A percentile compares a stretch with the other conserved stretches of the same genome.
Conservation (phyloP, 2,113 vertebrate genomes). For the Castor canadensis region DNA sequence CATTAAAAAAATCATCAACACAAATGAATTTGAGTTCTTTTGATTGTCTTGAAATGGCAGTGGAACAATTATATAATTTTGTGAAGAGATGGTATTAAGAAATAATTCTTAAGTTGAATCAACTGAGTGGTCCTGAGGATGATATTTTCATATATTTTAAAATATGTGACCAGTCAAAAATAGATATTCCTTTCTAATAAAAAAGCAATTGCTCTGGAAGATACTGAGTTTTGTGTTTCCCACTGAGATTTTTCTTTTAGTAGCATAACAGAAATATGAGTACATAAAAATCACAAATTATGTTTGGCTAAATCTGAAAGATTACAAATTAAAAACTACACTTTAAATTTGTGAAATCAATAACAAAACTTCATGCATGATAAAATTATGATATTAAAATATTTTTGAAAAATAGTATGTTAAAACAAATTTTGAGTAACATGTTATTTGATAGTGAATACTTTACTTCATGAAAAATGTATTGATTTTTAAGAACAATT, state of each 20-base stretch:
- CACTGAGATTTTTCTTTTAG: not conserved
- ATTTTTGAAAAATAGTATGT: not conserved
- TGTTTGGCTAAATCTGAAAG: not conserved
- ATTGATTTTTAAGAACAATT: not conserved
- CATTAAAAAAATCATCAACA: constrained; percentile 6
- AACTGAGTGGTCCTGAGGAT: not conserved
- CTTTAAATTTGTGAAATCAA: not conserved
- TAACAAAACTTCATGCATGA: constrained; percentile 28
- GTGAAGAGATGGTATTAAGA: not conserved
- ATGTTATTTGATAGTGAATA: not conserved
- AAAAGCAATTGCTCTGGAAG: not conserved
- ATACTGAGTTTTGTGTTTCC: not conserved
- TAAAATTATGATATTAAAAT: too few species aligned
- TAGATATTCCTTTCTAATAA: not conserved
- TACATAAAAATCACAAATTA: not conserved
- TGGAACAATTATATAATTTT: not conserved
- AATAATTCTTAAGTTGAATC: not conserved
- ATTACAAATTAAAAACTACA: not conserved
- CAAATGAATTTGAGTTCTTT: constrained; percentile 32
- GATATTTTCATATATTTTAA: not conserved
- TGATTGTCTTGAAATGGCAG: constrained; percentile 44
- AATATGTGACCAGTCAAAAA: not conserved
- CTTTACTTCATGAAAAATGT: not conserved
- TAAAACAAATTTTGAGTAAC: not conserved
- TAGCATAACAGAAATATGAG: not conserved